Evolutionary conservation across 2,113 vertebrate genomes (phyloP).

Genomic region (Jaculus jaculus): DNA sequence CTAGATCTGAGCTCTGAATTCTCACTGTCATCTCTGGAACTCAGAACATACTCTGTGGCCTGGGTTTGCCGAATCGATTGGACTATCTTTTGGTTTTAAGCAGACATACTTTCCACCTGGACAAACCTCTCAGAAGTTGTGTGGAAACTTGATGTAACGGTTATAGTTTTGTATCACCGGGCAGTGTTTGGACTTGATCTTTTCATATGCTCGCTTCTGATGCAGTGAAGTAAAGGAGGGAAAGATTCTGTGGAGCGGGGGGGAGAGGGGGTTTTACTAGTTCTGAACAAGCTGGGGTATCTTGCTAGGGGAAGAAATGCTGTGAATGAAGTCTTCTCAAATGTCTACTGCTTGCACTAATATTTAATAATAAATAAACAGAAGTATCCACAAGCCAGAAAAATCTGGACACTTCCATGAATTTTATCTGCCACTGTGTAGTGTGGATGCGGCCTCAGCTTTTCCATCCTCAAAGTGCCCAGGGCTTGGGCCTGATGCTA

Average conservation of each 20-base stretch:
- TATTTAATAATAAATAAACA: too few relatives aligned
- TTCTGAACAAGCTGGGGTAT: neutral
- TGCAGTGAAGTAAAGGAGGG: neutral
- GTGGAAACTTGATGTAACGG: neutral
- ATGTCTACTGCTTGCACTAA: neutral
- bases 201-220: neutral
- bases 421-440: neutral
- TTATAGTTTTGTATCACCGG: neutral
- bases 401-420: neutral
- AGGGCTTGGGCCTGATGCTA: neutral
- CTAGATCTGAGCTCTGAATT: neutral
- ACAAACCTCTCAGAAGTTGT: neutral
- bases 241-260: neutral
- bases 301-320: neutral
- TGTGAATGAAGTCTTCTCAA: neutral
- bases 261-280: neutral
- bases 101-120: neutral
- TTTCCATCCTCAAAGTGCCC: conserved; percentile 73
- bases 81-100: neutral
- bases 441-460: conserved; percentile 63
- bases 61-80: neutral
- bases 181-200: neutral
- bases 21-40: neutral
- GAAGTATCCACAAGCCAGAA: neutral
- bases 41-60: neutral